Conservation (phyloP, 2,888 invertebrate species). For the Belgica antarctica region DNA sequence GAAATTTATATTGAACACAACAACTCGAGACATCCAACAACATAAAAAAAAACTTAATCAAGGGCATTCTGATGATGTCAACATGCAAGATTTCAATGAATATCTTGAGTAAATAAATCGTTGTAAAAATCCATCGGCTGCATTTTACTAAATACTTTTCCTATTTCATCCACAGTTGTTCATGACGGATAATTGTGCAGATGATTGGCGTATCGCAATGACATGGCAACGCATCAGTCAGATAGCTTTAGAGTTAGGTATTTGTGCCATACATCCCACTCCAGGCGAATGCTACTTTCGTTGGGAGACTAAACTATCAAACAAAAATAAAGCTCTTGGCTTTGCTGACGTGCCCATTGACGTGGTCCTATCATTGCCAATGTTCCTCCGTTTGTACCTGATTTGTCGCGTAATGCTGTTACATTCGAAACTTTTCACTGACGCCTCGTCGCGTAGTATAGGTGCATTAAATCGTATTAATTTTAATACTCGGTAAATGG, state of each 20-base stretch:
- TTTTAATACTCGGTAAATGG: conserved; percentile 91
- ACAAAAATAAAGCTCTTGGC: conserved; percentile 72
- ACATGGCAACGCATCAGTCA: conserved; percentile 95
- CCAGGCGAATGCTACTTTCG: conserved; percentile 94
- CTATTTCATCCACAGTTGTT: conserved; percentile 81
- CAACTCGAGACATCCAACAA: too few relatives aligned
- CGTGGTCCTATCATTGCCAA: conserved; percentile 95
- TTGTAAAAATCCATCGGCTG: conserved; percentile 33
- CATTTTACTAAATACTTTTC: too few relatives aligned
- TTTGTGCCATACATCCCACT: conserved; percentile 97
- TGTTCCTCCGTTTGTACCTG: conserved; percentile 99
- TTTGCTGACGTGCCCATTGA: conserved; percentile 85
- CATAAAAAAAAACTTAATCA: too few relatives aligned
- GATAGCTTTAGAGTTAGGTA: conserved; percentile 85
- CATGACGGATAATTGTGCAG: conserved; percentile 99
- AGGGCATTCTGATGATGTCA: too few relatives aligned
- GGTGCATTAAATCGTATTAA: conserved; percentile 97
- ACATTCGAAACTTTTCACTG: conserved; percentile 99
- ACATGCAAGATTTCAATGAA: too few relatives aligned
- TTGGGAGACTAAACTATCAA: conserved; percentile 94
- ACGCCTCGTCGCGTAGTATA: conserved; percentile 97
- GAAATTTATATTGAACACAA: too few relatives aligned
- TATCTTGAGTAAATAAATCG: too few relatives aligned
- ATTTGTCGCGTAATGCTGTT: conserved; percentile 99
- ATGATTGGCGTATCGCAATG: conserved; percentile 99